Conservation (phyloP, 1,140 invertebrate species). For the Drosophila littoralis region DNA sequence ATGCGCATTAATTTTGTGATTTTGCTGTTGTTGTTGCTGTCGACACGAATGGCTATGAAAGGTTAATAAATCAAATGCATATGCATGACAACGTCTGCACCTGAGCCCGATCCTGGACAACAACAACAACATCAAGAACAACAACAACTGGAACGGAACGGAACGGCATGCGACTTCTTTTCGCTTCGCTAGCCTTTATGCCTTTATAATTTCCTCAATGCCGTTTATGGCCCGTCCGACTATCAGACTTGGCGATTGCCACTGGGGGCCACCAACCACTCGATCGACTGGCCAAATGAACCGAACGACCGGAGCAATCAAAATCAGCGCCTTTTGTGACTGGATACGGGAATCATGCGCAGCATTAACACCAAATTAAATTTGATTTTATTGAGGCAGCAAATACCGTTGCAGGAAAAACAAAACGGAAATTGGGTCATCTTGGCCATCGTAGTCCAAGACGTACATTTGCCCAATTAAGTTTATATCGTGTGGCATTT, state of each 20-base stretch:
- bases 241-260: constrained; percentile 17
- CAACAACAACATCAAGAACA: constrained; percentile 3
- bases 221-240: constrained; percentile 59
- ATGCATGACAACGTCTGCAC: constrained; percentile 74
- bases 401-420: neutral
- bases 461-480: constrained; percentile 28
- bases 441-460: constrained; percentile 11
- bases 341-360: constrained; percentile 13
- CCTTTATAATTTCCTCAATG: constrained; percentile 80
- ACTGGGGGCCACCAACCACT: constrained; percentile 20
- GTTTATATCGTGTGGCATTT: constrained; percentile 22
- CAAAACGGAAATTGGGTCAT: constrained; percentile 71
- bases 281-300: constrained; percentile 2
- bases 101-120: constrained; percentile 56
- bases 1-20: constrained; percentile 77
- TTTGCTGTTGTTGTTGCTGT: constrained; percentile 68
- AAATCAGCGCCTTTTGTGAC: constrained; percentile 71
- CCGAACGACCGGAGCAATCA: constrained; percentile 53
- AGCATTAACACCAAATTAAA: constrained; percentile 77
- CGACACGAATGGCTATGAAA: constrained; percentile 81
- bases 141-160: constrained; percentile 3
- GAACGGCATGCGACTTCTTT: constrained; percentile 44
- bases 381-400: constrained; percentile 53
- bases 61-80: constrained; percentile 81
- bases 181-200: constrained; percentile 48